Conservation (phyloP, 1,140 invertebrate species). For the Maniola jurtina region DNA sequence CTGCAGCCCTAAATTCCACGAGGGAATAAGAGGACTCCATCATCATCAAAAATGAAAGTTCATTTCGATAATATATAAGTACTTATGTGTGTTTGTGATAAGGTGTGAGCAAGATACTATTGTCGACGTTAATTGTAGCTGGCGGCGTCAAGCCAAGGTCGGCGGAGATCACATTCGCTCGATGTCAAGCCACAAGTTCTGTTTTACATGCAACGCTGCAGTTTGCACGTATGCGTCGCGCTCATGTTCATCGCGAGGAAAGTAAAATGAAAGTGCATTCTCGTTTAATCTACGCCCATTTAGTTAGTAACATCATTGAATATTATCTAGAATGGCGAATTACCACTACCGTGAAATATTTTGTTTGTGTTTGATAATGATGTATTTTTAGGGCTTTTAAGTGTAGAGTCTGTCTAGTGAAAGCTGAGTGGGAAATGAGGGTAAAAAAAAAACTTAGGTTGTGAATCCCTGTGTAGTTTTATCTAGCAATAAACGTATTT, state of each 20-base stretch:
- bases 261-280: slow-evolving; percentile 73
- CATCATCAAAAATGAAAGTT: slow-evolving; percentile 22
- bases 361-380: background rate
- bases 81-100: slow-evolving; percentile 19
- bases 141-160: slow-evolving; percentile 53
- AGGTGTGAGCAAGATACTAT: slow-evolving; percentile 52
- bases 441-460: no score
- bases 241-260: slow-evolving; percentile 52
- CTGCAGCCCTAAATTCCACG: no score
- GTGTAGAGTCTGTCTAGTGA: no score
- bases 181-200: slow-evolving; percentile 31
- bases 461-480: no score
- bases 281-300: slow-evolving; percentile 30
- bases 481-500: no score
- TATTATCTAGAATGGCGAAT: slow-evolving; percentile 6
- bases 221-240: slow-evolving; percentile 39
- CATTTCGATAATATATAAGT: background rate
- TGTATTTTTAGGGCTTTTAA: no score
- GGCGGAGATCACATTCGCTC: slow-evolving; percentile 49
- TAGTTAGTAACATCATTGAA: slow-evolving; percentile 17
- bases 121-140: slow-evolving; percentile 65
- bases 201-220: slow-evolving; percentile 42
- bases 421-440: no score
- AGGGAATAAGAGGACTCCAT: no score
- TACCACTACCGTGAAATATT: background rate